A percentile compares a stretch with the other conserved stretches of the same genome.
phyloP scores from a whole-genome alignment of 1,140 invertebrate genomes.

The Cryptotermes secundus region DNA sequence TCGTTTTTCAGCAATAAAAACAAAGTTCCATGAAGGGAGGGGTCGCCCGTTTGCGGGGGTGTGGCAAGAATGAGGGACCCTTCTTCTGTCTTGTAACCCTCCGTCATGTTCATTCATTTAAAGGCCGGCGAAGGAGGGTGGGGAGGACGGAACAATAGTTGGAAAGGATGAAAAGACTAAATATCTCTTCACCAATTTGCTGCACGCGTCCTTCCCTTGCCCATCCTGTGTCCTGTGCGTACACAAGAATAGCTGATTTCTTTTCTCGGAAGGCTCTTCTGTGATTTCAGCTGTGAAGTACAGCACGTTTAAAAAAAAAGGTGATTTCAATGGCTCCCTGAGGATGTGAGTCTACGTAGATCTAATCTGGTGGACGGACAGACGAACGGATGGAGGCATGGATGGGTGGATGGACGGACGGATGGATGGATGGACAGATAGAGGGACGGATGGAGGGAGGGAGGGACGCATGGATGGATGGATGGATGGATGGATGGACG shows the following conservation, averaged over 20 bases:
- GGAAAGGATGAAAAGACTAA: not conserved
- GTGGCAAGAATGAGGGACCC: not conserved
- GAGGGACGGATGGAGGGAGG: too few species aligned
- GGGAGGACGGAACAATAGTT: not conserved
- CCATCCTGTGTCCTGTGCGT: not conserved
- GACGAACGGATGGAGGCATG: too few species aligned
- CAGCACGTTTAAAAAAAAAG: too few species aligned
- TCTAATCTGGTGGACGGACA: too few species aligned
- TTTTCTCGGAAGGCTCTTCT: not conserved
- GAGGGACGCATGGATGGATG: too few species aligned
- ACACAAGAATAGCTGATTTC: not conserved
- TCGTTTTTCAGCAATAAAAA: not conserved
- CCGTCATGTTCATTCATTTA: not conserved
- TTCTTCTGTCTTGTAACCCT: not conserved
- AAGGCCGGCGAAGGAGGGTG: too few species aligned
- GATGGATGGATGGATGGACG: too few species aligned
- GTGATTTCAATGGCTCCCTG: too few species aligned
- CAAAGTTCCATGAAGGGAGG: not conserved
- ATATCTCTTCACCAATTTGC: constrained; percentile 2
- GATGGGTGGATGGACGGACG: too few species aligned
- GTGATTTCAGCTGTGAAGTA: not conserved
- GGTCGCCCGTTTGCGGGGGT: not conserved
- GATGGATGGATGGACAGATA: too few species aligned
- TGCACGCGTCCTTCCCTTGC: not conserved
- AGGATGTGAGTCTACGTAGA: too few species aligned